Percentiles rank a stretch among this genome's conserved stretches.
phyloP scores from a whole-genome alignment of 2,113 vertebrate species.

The human (Homo sapiens) region GRCh38 chr7:128747501-128748000 shows the following conservation, averaged over 20 bases:
- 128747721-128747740: neutral
- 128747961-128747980: neutral
- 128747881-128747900: neutral
- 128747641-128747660: neutral
- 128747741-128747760: neutral
- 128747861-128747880: neutral
- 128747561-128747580: neutral
- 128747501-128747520: neutral
- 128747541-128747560: neutral
- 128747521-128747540: neutral
- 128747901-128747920: neutral
- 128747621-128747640: neutral
- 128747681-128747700: neutral
- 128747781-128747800: conserved; percentile 18
- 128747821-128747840: neutral
- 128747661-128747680: neutral
- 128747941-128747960: conserved; percentile 9
- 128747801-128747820: neutral
- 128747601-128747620: conserved; percentile 29
- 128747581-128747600: neutral
- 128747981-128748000: neutral
- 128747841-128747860: neutral
- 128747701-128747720: neutral
- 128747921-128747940: neutral
- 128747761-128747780: neutral